A percentile compares a stretch with the other conserved stretches of the same genome.
These are phyloP conservation scores for Andricus curvator DNA, from an alignment of 2,888 invertebrate genomes.

Conservation along the genomic window DNA sequence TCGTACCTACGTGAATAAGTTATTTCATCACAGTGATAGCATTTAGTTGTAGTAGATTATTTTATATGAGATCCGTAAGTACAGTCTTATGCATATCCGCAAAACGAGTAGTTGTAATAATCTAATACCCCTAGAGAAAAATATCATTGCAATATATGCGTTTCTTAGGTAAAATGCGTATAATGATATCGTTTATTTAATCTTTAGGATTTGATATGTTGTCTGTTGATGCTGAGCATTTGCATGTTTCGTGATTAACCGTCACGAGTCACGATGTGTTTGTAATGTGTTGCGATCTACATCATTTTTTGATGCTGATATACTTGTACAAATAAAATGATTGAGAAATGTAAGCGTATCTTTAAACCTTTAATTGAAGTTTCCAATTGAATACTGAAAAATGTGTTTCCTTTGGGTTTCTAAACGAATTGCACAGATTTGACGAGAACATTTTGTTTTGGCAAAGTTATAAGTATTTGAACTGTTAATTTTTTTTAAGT, in stretches of 20 bases:
- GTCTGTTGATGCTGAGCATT: conserved; percentile 36
- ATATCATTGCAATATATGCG: not conserved
- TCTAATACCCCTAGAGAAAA: conserved; percentile 17
- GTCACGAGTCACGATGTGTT: conserved; percentile 6
- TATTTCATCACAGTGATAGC: conserved; percentile 47
- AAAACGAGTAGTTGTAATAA: conserved; percentile 34
- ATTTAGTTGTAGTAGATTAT: conserved; percentile 53
- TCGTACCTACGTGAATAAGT: conserved; percentile 33
- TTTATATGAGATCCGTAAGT: conserved; percentile 52
- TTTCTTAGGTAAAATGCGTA: conserved; percentile 19
- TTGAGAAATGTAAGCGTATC: conserved; percentile 27
- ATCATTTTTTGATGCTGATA: conserved; percentile 40
- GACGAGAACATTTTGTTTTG: too few species aligned
- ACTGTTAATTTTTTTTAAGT: too few species aligned
- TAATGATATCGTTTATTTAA: conserved; percentile 15
- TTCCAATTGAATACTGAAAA: too few species aligned
- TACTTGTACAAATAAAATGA: conserved; percentile 38
- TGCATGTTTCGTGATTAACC: conserved; percentile 29
- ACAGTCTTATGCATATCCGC: conserved; percentile 30
- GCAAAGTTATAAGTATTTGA: too few species aligned
- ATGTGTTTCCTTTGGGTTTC: too few species aligned
- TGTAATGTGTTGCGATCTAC: conserved; percentile 30
- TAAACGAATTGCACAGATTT: too few species aligned
- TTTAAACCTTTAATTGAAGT: not conserved
- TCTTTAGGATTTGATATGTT: conserved; percentile 33